These are phyloP conservation scores for Cataglyphis albicans DNA, from an alignment of 2,888 invertebrate genomes.

Conservation along the genomic window DNA sequence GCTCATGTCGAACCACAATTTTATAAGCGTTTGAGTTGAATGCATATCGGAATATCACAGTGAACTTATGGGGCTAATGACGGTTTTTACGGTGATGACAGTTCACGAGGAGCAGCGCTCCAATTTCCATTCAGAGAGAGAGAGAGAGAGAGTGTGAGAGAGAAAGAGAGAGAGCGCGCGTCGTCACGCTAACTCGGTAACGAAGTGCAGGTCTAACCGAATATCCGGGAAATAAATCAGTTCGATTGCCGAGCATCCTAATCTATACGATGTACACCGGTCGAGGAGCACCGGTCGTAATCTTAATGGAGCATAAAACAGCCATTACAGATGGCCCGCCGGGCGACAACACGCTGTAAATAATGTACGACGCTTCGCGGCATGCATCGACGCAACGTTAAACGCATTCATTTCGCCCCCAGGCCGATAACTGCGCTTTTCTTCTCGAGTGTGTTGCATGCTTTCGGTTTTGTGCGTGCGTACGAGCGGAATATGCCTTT, in stretches of 20 bases:
- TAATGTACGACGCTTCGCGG: constrained; percentile 69
- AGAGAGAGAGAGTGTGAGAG: neutral
- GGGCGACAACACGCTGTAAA: constrained; percentile 83
- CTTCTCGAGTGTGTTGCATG: constrained; percentile 31
- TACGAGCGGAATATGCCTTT: neutral
- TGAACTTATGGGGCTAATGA: neutral
- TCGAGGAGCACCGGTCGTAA: constrained; percentile 76
- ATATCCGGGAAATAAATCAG: constrained; percentile 71
- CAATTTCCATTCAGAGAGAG: constrained; percentile 17
- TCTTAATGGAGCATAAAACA: constrained; percentile 84
- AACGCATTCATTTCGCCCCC: constrained; percentile 50
- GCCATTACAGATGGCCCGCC: constrained; percentile 85
- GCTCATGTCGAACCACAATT: neutral
- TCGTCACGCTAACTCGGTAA: constrained; percentile 36
- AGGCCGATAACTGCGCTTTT: constrained; percentile 63
- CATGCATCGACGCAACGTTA: constrained; percentile 61
- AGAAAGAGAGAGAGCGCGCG: neutral
- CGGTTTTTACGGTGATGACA: constrained; percentile 16
- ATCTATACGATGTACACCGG: constrained; percentile 74
- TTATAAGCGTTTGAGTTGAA: neutral
- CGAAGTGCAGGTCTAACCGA: constrained; percentile 55
- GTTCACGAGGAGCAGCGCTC: constrained; percentile 18
- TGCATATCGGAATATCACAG: neutral
- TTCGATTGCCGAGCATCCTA: constrained; percentile 66
- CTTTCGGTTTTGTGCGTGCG: constrained; percentile 29